phyloP scores from a whole-genome alignment of 1,140 invertebrate species.

The Drosophila repleta region DNA sequence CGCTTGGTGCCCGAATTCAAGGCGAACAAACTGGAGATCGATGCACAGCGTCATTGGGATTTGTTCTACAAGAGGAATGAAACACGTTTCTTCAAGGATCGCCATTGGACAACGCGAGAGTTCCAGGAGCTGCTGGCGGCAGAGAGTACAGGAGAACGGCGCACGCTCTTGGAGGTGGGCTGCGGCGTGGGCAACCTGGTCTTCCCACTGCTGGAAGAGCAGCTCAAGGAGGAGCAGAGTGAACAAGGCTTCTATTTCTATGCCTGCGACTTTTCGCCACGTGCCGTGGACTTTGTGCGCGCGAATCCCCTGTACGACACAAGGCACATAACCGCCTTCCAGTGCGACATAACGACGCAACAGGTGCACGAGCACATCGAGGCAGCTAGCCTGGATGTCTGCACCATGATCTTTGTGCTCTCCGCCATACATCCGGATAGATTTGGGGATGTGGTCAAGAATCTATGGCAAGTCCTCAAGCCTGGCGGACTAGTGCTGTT shows the following conservation, averaged over 20 bases:
- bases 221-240: slow-evolving; percentile 80
- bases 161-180: slow-evolving; percentile 92
- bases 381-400: slow-evolving; percentile 89
- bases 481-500: slow-evolving; percentile 94
- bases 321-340: slow-evolving; percentile 89
- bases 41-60: slow-evolving; percentile 98
- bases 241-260: slow-evolving; percentile 89
- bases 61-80: slow-evolving; percentile 98
- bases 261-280: slow-evolving; percentile 97
- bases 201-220: slow-evolving; percentile 95
- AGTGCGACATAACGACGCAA: slow-evolving; percentile 88
- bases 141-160: slow-evolving; percentile 1
- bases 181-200: slow-evolving; percentile 99
- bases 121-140: slow-evolving; percentile 93
- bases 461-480: slow-evolving; percentile 89
- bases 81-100: slow-evolving; percentile 96
- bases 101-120: slow-evolving; percentile 98
- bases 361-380: slow-evolving; percentile 86
- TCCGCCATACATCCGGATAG: slow-evolving; percentile 96
- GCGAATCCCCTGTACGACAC: slow-evolving; percentile 85
- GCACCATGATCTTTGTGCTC: slow-evolving; percentile 97
- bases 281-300: slow-evolving; percentile 95
- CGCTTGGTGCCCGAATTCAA: slow-evolving; percentile 91
- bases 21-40: slow-evolving; percentile 91
- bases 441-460: slow-evolving; percentile 89